Evolutionary conservation across 2,888 invertebrate genomes (phyloP), one percentile per base, ranked within the genome.

Genomic region (Gonocerus acuteangulatus): DNA sequence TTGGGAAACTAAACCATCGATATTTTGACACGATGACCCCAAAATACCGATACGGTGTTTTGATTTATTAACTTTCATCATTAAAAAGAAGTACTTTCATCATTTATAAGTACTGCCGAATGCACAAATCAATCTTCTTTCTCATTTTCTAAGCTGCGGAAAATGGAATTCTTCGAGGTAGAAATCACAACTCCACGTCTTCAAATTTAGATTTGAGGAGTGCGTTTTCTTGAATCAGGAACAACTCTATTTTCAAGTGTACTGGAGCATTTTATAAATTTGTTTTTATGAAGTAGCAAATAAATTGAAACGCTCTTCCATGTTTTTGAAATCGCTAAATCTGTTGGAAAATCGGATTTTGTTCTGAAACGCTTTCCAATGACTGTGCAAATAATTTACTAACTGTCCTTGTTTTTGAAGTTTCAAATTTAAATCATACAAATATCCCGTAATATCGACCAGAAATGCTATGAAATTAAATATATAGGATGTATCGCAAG

Each of bases 241-340:
- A 7, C 3, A 42, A 42, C 18, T 42, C 44, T n/a, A 42, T 54
- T 54, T 54, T 36, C 54, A 39, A 42, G 54, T 51, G 51, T 42
- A 54, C 39, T 54, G 54, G 42, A 42, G 39, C 36, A 54, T 54
- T 42, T 39, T 22, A 21, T 54, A n/a, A 2, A n/a, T 19, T 48
- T 4, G 3, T 16, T 48, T 48, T 21, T 11, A 7, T 19, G 22
- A 6, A 48, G 22, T 48, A 48, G 21, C 18, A 48, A 48, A 48
- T 27, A 27, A 27, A 27, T 27, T 27, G 54, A 42, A 42, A 54
- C 39, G 39, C 16, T 54, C 42, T 54, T 42, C 54, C 42, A 36
- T 48, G 51, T 27, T 51, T 51, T 51, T 51, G 23, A 27, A 51
- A 51, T 51, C 51, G 32, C 51, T 32, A 51, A 51, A 51, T 51